A percentile compares a stretch with the other conserved stretches of the same genome.
phyloP scores from a whole-genome alignment of 2,113 vertebrate genomes.

The Tupaia chinensis region DNA sequence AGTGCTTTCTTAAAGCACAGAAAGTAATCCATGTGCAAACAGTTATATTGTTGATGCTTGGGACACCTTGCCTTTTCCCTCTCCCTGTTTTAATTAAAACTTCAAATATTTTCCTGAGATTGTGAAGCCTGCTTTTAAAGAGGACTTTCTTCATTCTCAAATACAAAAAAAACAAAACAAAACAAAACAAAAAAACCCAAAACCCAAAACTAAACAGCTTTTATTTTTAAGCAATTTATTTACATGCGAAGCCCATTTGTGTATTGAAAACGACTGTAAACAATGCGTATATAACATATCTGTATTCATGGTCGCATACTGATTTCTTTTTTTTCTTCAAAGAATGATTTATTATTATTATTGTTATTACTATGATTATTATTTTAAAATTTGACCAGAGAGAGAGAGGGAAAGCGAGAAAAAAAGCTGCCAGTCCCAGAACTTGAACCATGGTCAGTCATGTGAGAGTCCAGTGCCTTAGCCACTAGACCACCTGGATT shows the following conservation, averaged over 20 bases:
- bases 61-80: conserved; percentile 74
- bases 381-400: too few relatives aligned
- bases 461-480: too few relatives aligned
- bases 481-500: neutral
- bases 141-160: conserved; percentile 22
- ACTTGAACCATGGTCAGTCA: too few relatives aligned
- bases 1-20: conserved; percentile 17
- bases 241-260: neutral
- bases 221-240: neutral
- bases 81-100: conserved; percentile 66
- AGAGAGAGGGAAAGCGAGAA: too few relatives aligned
- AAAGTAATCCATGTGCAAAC: conserved; percentile 57
- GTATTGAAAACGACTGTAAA: neutral
- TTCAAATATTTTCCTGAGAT: conserved; percentile 71
- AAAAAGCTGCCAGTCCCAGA: too few relatives aligned
- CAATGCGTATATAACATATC: neutral
- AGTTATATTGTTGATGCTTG: conserved; percentile 65
- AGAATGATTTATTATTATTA: too few relatives aligned
- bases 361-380: too few relatives aligned
- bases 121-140: conserved; percentile 65
- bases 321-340: too few relatives aligned
- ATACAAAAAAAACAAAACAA: conserved; percentile 3
- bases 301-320: accelerated
- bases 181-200: too few relatives aligned
- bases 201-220: neutral